Percentiles rank a stretch among this genome's conserved stretches.
Evolutionary conservation across 2,113 vertebrate species (phyloP).

Genomic region (Amblyopsis rosae): DNA sequence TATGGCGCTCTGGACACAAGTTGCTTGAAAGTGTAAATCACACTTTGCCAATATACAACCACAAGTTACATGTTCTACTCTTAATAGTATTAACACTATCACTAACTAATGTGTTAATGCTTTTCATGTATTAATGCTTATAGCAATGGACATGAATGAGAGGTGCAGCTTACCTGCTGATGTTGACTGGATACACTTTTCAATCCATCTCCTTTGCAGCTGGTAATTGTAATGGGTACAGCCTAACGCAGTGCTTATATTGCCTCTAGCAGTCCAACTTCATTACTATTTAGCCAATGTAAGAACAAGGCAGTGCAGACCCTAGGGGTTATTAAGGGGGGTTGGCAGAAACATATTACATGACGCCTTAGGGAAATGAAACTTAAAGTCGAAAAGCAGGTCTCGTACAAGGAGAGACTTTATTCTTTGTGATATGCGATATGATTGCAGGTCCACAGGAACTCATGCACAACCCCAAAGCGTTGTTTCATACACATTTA

Average conservation of each 20-base stretch:
- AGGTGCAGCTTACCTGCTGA: slow-evolving; percentile 46
- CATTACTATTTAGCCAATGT: slow-evolving; percentile 33
- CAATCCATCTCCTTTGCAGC: slow-evolving; percentile 45
- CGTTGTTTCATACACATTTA: slow-evolving; percentile 30
- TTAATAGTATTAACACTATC: no score
- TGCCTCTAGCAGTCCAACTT: slow-evolving; percentile 16
- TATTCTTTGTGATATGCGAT: slow-evolving; percentile 64
- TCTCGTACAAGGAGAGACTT: slow-evolving; percentile 55
- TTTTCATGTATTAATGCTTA: no score
- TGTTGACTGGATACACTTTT: slow-evolving; percentile 29
- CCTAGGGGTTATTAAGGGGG: slow-evolving; percentile 48
- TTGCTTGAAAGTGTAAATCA: no score
- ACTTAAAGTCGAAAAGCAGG: slow-evolving; percentile 41
- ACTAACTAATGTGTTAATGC: no score
- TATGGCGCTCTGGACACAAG: no score
- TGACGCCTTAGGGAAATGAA: slow-evolving; percentile 63
- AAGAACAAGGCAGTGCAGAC: slow-evolving; percentile 49
- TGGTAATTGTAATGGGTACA: slow-evolving; percentile 11
- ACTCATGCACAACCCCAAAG: slow-evolving; percentile 5
- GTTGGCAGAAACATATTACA: slow-evolving; percentile 59
- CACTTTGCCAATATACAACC: no score
- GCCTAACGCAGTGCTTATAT: slow-evolving; percentile 51
- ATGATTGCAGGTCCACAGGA: slow-evolving; percentile 42
- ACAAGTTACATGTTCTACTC: no score
- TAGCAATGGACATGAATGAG: background rate